Base-by-base conservation (phyloP, 92 coral and sea anemone species). In the Epizoanthus ramosus region DNA sequence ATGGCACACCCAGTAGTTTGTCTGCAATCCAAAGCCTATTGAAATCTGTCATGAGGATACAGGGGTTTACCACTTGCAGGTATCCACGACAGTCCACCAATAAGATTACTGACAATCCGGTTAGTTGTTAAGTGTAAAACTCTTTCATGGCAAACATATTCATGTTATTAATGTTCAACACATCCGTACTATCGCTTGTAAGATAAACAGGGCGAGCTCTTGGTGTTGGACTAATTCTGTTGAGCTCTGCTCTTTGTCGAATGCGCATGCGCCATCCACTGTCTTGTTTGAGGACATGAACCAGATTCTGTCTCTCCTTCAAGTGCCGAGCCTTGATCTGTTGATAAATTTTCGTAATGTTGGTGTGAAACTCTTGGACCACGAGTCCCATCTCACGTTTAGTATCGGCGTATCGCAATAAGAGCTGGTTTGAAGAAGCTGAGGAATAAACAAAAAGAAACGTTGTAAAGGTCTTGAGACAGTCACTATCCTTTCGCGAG, bases 301-400 rank as follows among this genome's bases (percentile, higher is more conserved):
- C 59, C 52, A 74, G 80, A 28, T 56, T 24, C 50, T 56, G 31
- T 10, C 80, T 14, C 57, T 74, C 80, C 43, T 74, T 58, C 63
- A 58, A n/a, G 23, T 58, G 63, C 63, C 23, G 5, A 17, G 63
- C 23, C 63, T 58, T 58, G 63, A 58, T 19, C 6, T 16, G 21
- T 19, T 58, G 21, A 3, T 58, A 58, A 17, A n/a, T 58, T 58
- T 23, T 17, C 3, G 63, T 58, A 2, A 58, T 58, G 63, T 58
- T 58, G 0, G 63, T 58, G 63, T 58, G 63, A 19, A 58, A 58
- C 23, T 58, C 63, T 58, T 58, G 63, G 21, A 58, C n/a, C 23
- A 58, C n/a, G 6, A 12, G n/a, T 58, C 23, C 2, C 63, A 58
- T 58, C 16, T 58, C 63, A 18, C 63, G 63, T 18, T 58, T 58